Conservation (phyloP, 2,888 invertebrate species). For the Gibbula magus region DNA sequence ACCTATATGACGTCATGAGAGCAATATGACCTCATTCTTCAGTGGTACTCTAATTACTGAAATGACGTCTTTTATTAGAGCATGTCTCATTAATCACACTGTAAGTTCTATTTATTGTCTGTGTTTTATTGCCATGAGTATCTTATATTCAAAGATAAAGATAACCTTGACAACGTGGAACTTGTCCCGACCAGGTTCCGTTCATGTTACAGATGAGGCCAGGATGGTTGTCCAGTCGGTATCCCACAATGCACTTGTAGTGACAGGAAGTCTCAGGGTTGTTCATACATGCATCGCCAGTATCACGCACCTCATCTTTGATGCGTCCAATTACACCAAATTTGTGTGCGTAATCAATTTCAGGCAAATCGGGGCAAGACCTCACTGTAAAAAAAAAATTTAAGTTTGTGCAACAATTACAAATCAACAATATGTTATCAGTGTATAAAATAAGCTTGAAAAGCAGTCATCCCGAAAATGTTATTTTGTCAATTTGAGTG, state of each 20-base stretch:
- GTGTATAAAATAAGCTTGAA: too few species aligned
- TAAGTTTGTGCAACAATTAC: too few species aligned
- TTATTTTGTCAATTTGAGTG: too few species aligned
- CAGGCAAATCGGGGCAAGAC: constrained; percentile 41
- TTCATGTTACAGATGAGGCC: constrained; percentile 52
- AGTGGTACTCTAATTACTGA: too few species aligned
- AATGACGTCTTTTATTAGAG: too few species aligned
- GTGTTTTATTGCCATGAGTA: too few species aligned
- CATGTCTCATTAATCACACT: too few species aligned
- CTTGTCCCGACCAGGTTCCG: constrained; percentile 52
- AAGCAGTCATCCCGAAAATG: too few species aligned
- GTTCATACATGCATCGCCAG: constrained; percentile 43
- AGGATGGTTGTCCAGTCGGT: constrained; percentile 48
- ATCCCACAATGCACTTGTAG: constrained; percentile 46
- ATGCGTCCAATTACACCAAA: constrained; percentile 48
- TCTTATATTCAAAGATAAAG: not conserved
- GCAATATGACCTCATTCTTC: too few species aligned
- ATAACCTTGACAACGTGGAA: constrained; percentile 51
- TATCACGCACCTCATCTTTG: constrained; percentile 48
- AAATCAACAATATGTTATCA: too few species aligned
- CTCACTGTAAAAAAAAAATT: constrained; percentile 33
- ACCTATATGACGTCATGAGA: too few species aligned
- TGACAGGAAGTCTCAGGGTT: constrained; percentile 47
- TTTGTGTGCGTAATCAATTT: constrained; percentile 42
- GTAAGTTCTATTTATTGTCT: too few species aligned